These are phyloP conservation scores for Sphinx pinastri DNA, from an alignment of 2,888 invertebrate species.

Conservation along the genomic window DNA sequence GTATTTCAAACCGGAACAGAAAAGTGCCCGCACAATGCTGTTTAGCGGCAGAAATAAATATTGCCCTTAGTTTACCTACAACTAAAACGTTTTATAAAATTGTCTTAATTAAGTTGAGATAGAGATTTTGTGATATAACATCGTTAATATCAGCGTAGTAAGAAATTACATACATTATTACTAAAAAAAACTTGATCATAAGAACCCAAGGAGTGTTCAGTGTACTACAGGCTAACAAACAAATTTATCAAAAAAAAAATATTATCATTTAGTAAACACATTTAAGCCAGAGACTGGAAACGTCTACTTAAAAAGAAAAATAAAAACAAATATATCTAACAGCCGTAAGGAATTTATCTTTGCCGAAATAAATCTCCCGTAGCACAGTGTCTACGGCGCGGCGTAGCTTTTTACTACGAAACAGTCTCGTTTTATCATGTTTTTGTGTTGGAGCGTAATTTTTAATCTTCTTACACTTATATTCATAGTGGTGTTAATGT, in stretches of 20 bases:
- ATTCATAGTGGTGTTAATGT: neutral
- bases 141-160: no score
- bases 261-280: constrained; percentile 22
- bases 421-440: constrained; percentile 18
- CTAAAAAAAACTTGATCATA: no score
- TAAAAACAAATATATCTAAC: constrained; percentile 31
- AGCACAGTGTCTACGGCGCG: constrained; percentile 36
- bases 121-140: no score
- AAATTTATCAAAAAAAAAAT: neutral
- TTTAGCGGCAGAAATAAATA: no score
- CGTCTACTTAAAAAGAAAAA: constrained; percentile 7
- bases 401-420: constrained; percentile 31
- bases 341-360: constrained; percentile 40
- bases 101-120: no score
- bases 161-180: no score
- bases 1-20: no score
- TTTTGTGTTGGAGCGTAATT: neutral
- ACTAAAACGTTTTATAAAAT: no score
- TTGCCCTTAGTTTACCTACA: no score
- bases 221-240: neutral
- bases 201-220: no score
- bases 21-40: no score
- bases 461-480: constrained; percentile 1
- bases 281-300: constrained; percentile 16
- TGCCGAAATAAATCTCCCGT: constrained; percentile 40